phyloP scores from a whole-genome alignment of 2,797 vertebrate genomes.

The Sebastes elongatus region DNA sequence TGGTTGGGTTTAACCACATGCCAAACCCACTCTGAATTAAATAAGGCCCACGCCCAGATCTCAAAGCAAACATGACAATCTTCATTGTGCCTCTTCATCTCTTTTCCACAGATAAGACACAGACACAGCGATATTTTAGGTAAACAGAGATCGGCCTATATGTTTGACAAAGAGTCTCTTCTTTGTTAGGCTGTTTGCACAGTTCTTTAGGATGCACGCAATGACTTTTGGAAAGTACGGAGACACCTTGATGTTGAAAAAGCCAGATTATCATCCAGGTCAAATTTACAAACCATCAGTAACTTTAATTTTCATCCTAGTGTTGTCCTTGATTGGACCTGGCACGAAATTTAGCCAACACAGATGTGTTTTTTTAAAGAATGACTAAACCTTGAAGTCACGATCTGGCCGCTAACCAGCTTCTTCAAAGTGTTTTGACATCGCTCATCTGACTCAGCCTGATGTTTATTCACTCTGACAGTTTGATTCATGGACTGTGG shows the following conservation, averaged over 20 bases:
- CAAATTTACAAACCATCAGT: neutral
- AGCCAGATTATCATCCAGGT: neutral
- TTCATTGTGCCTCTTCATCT: slow-evolving; percentile 27
- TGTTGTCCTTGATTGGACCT: neutral
- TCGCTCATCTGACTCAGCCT: neutral
- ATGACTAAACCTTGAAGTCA: neutral
- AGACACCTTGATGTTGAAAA: neutral
- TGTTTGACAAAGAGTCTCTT: slow-evolving; percentile 2
- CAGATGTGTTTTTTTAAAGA: neutral
- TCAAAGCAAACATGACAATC: slow-evolving; percentile 51
- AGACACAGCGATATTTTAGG: neutral
- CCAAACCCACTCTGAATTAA: neutral
- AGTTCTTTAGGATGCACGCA: neutral
- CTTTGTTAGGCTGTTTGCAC: slow-evolving; percentile 30
- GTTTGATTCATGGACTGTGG: slow-evolving; percentile 18
- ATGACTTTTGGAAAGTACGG: neutral
- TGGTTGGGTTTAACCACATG: neutral
- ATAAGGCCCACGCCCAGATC: slow-evolving; percentile 40
- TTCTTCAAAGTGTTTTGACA: neutral
- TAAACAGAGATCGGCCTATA: slow-evolving; percentile 26
- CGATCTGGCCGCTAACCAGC: neutral
- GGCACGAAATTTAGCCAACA: neutral
- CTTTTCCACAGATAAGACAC: neutral
- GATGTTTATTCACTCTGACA: slow-evolving; percentile 34
- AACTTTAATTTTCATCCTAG: neutral